phyloP scores from a whole-genome alignment of 2,113 vertebrate genomes.

The Crotalus tigris region DNA sequence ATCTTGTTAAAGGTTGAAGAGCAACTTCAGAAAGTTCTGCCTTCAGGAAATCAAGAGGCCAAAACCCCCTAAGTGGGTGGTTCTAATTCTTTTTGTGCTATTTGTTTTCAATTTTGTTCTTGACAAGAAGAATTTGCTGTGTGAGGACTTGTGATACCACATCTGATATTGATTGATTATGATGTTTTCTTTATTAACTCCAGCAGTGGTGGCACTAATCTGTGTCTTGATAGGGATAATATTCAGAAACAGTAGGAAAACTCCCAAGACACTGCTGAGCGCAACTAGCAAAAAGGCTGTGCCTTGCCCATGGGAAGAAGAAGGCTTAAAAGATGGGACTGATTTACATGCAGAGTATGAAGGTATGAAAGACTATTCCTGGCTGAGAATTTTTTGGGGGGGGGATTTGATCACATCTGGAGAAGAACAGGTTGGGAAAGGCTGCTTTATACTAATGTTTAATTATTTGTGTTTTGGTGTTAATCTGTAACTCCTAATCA shows the following conservation, averaged over 20 bases:
- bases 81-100: conserved; percentile 27
- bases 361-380: conserved; percentile 63
- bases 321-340: conserved; percentile 81
- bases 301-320: conserved; percentile 78
- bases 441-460: rapidly evolving
- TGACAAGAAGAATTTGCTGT: neutral
- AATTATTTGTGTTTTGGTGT: neutral
- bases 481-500: neutral
- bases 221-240: conserved; percentile 79
- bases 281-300: conserved; percentile 22
- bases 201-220: conserved; percentile 76
- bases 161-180: conserved; percentile 53
- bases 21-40: conserved; percentile 15
- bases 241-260: conserved; percentile 62
- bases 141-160: neutral
- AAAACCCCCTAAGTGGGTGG: neutral
- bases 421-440: neutral
- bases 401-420: neutral
- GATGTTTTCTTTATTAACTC: conserved; percentile 78
- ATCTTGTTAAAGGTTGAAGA: neutral
- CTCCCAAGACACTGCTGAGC: neutral
- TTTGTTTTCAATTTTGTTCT: neutral
- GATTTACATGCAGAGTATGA: conserved; percentile 64
- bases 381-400: neutral
- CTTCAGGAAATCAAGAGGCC: conserved; percentile 28